Conservation (phyloP, 2,888 invertebrate genomes). For the Nineta flava region DNA sequence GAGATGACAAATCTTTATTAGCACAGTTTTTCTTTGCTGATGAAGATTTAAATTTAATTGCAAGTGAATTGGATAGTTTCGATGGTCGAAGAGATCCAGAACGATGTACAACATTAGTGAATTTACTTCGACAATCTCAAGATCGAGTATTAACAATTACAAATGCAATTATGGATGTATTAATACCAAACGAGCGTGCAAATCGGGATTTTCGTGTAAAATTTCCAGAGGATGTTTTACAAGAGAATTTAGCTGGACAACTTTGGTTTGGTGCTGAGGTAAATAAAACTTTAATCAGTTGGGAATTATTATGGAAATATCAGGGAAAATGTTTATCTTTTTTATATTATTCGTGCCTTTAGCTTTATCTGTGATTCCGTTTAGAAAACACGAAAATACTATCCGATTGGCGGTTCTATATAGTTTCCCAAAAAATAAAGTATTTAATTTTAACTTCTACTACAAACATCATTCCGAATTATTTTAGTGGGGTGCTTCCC, state of each 20-base stretch:
- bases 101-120: conserved; percentile 87
- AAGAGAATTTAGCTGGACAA: conserved; percentile 95
- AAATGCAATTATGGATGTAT: conserved; percentile 88
- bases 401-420: no score
- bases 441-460: no score
- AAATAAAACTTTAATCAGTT: conserved; percentile 10
- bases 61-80: conserved; percentile 94
- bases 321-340: no score
- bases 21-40: conserved; percentile 98
- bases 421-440: no score
- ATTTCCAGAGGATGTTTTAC: conserved; percentile 96
- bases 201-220: conserved; percentile 92
- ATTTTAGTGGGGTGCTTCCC: no score
- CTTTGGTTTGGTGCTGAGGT: conserved; percentile 99
- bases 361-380: no score
- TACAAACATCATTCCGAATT: no score
- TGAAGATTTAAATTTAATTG: conserved; percentile 87
- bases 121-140: conserved; percentile 86
- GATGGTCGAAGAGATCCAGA: conserved; percentile 98
- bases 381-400: no score
- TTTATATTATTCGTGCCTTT: no score
- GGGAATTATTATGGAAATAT: no score
- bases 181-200: conserved; percentile 70
- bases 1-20: conserved; percentile 81
- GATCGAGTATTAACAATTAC: conserved; percentile 83